These are phyloP conservation scores for Ceramica pisi DNA, from an alignment of 2,888 invertebrate species.

Conservation along the genomic window DNA sequence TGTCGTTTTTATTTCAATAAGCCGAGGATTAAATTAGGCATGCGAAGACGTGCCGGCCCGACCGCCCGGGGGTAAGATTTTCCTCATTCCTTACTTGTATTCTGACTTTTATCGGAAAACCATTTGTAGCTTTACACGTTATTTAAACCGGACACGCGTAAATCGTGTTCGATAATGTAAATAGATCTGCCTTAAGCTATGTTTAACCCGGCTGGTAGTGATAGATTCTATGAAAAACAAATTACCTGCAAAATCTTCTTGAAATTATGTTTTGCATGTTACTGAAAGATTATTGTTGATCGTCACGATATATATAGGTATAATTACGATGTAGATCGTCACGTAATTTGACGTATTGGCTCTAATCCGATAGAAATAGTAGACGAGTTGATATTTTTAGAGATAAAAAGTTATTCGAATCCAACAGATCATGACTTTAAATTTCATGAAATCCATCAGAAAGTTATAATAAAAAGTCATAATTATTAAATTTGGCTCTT, in stretches of 20 bases:
- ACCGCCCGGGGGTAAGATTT: slow-evolving; percentile 71
- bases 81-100: slow-evolving; percentile 74
- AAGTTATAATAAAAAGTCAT: too few relatives aligned
- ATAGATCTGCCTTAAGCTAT: slow-evolving; percentile 16
- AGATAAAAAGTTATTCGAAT: slow-evolving; percentile 1
- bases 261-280: slow-evolving; percentile 1
- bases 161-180: slow-evolving; percentile 58
- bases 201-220: background rate
- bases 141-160: slow-evolving; percentile 63
- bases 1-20: slow-evolving; percentile 91
- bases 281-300: slow-evolving; percentile 8
- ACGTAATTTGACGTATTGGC: background rate
- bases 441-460: background rate
- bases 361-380: slow-evolving; percentile 1
- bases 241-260: background rate
- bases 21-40: slow-evolving; percentile 90
- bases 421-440: background rate
- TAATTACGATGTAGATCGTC: slow-evolving; percentile 1
- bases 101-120: slow-evolving; percentile 69
- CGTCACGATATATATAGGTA: too few relatives aligned
- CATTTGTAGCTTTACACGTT: slow-evolving; percentile 66
- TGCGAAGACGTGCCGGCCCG: slow-evolving; percentile 81
- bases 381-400: slow-evolving; percentile 11
- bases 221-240: background rate
- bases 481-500: too few relatives aligned